Base-by-base conservation (phyloP, 53 echinoderm and acorn worm genomes). In the Paelopatides confundens region DNA sequence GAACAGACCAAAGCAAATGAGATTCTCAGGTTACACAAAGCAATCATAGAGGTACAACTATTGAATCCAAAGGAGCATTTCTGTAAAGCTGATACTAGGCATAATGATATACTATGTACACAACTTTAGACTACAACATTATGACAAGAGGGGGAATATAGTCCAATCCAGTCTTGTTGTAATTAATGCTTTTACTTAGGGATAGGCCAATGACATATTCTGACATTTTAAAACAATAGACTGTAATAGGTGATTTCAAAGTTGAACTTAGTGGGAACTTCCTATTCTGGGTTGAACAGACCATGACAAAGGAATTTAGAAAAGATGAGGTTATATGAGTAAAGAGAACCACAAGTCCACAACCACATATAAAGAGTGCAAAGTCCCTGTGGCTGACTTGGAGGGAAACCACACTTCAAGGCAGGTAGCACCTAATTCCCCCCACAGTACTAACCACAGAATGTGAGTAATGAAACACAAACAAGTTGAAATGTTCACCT, bases 331-430 rank as follows among this genome's bases (percentile, higher is more conserved):
- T n/a, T 58, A 58, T n/a, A n/a, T 58, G 58, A n/a, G 21, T 58
- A n/a, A 58, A 43, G 43, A 67, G 29, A 67, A 67, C 27, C 27
- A 67, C 29, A 31, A 71, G 46, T 36, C 71, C 26, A 39, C 38
- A 38, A 38, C 38, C 39, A 71, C 46, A 38, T 69, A 17, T 14
- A 69, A 33, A 71, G 71, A 71, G 71, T 38, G 71, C 71, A 71
- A 71, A 40, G 71, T 71, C 71, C 71, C 46, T 71, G 38, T 26
- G 38, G 71, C 40, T 71, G 12, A 71, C 6, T 39, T 38, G 28
- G 43, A 43, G 71, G 37, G 24, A 71, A 71, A 71, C 71, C 71
- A 71, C 71, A 71, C 21, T 71, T 71, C 29, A 40, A 38, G 9
- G 35, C 23, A 39, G 17, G 46, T 71, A 21, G 46, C 27, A 23